Evolutionary conservation across 2,888 invertebrate genomes (phyloP), one percentile per base, ranked within the genome.

Genomic region (Tenthredo distinguenda): DNA sequence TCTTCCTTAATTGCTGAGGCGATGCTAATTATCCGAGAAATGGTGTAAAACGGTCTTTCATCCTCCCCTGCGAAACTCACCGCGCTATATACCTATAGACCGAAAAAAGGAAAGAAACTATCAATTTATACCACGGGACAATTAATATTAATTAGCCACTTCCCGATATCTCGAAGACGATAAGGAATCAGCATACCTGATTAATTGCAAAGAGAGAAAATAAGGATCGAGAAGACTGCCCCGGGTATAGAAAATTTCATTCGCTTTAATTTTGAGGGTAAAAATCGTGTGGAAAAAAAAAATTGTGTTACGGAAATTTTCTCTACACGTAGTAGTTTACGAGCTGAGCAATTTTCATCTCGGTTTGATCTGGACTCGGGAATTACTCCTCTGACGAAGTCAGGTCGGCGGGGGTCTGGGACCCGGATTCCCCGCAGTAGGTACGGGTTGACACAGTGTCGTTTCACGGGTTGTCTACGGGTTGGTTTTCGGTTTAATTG

Each of bases 401-500:
- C 26, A 26, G 68, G 68, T 68, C 68, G 34, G 34, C 18, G 68
- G 68, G 68, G 34, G 68, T 85, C 86, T 83, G 37, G 87, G 72
- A 84, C 77, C 85, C 86, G 89, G 85, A 87, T 34, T 68, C 31
- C 26, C 31, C 26, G 18, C 21, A 58, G 58, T 21, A 21, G 58
- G 26, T 18, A 68, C 68, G 15, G 77, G 77, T 77, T 77, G 50
- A 34, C 55, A 76, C 47, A 21, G n/a, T n/a, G 62, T 81, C 81
- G 81, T 62, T 65, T 72, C 87, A 74, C 47, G 47, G 76, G 84
- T 62, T 81, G 85, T 87, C 87, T 87, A 43, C 83, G 65, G 68
- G 65, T 83, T 71, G 62, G 86, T 88, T 90, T 88, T 90, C 89
- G 90, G 87, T 90, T 90, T 90, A 90, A 90, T 91, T 90, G 88